Conservation (phyloP, 2,113 vertebrate genomes). For the Pampusana beccarii region DNA sequence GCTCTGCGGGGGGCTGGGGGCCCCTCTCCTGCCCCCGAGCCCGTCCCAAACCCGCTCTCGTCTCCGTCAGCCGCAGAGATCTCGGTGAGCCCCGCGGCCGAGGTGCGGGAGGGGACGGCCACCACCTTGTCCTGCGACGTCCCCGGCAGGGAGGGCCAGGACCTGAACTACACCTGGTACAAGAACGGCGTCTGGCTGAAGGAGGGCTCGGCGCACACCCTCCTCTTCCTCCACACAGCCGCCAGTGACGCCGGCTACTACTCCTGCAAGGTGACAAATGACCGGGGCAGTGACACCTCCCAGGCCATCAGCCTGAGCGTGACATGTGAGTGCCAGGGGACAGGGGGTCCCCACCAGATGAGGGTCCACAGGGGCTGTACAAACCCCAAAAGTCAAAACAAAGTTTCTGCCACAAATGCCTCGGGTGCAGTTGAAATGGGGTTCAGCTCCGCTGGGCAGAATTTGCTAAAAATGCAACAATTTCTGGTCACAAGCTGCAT, state of each 20-base stretch:
- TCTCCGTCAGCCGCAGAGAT: slow-evolving; percentile 52
- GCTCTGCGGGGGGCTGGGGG: no score
- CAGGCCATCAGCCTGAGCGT: slow-evolving; percentile 47
- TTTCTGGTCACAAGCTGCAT: accelerated
- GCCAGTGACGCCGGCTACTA: slow-evolving; percentile 61
- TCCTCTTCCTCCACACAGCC: background rate
- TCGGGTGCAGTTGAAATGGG: accelerated
- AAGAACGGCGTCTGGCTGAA: slow-evolving; percentile 62
- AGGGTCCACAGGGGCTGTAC: accelerated
- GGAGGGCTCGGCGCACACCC: background rate
- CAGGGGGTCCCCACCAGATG: accelerated
- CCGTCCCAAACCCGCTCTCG: accelerated
- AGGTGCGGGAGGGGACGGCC: slow-evolving; percentile 57
- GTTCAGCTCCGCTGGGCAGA: background rate
- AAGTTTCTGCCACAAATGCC: accelerated
- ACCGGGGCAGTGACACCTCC: slow-evolving; percentile 48
- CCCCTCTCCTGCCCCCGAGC: accelerated
- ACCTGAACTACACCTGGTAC: slow-evolving; percentile 74
- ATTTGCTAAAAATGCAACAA: accelerated
- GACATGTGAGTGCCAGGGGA: slow-evolving; percentile 52
- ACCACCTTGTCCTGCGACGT: slow-evolving; percentile 62
- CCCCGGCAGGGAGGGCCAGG: slow-evolving; percentile 29
- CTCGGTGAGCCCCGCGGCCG: slow-evolving; percentile 2
- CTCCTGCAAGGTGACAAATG: slow-evolving; percentile 63
- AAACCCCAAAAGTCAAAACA: accelerated